Evolutionary conservation across 2,113 vertebrate genomes (phyloP).

Genomic region (Myocastor coypus): DNA sequence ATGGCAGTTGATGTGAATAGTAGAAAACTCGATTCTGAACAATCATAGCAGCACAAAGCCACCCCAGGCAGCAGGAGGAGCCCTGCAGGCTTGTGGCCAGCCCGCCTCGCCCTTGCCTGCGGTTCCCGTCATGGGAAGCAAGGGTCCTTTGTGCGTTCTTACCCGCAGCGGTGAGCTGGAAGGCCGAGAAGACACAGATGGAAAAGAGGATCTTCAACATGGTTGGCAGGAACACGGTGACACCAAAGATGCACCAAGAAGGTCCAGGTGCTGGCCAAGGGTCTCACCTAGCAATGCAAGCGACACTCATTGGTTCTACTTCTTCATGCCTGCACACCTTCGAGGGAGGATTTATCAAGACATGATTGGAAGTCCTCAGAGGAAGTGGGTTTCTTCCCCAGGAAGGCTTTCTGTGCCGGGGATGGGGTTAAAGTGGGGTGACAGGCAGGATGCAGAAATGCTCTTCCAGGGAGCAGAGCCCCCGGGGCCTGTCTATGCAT

Average conservation of each 20-base stretch:
- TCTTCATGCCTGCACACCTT: background rate
- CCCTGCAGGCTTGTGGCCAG: too few species aligned
- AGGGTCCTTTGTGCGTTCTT: background rate
- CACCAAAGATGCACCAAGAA: background rate
- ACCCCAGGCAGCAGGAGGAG: background rate
- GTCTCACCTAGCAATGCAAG: background rate
- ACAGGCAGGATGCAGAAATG: background rate
- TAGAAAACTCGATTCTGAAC: background rate
- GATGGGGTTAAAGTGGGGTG: background rate
- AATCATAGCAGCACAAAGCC: background rate
- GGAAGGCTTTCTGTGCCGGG: background rate
- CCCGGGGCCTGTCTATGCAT: too few species aligned
- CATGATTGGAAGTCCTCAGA: background rate
- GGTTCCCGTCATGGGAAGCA: background rate
- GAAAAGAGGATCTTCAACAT: background rate
- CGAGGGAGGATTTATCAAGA: background rate
- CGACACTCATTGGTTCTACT: background rate
- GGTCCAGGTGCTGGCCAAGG: background rate
- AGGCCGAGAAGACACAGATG: background rate
- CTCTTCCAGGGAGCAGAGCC: too few species aligned
- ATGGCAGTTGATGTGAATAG: background rate
- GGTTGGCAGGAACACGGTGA: background rate
- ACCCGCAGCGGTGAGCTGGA: background rate
- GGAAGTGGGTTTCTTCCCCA: too few species aligned
- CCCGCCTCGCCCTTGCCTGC: too few species aligned